phyloP scores from a whole-genome alignment of 2,797 vertebrate genomes.

The Notamacropus eugenii region DNA sequence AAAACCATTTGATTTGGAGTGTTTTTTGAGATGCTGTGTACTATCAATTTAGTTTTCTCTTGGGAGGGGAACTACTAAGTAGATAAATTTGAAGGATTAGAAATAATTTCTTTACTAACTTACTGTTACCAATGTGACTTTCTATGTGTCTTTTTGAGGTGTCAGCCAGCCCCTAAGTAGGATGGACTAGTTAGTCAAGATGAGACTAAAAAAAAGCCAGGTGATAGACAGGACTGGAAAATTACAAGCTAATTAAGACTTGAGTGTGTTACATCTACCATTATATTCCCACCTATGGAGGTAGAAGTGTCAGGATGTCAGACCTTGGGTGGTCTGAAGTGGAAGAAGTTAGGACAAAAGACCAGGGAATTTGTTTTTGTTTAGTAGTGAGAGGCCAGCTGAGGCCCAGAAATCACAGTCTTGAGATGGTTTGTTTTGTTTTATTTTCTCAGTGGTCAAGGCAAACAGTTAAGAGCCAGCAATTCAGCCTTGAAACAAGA shows the following conservation, averaged over 20 bases:
- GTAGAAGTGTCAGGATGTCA: neutral
- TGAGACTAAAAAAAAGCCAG: conserved; percentile 24
- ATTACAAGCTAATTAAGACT: neutral
- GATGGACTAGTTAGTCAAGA: neutral
- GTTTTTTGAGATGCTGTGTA: neutral
- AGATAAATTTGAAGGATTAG: conserved; percentile 15
- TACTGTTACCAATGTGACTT: neutral
- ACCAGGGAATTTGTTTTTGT: neutral
- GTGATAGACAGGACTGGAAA: conserved; percentile 7
- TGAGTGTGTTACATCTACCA: neutral
- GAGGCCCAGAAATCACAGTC: neutral
- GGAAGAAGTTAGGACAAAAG: neutral
- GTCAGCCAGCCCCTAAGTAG: neutral
- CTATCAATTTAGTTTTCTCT: conserved; percentile 25
- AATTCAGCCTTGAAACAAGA: neutral
- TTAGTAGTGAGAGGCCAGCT: neutral
- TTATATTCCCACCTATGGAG: neutral
- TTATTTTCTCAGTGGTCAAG: neutral
- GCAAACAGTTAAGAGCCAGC: neutral
- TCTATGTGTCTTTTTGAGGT: neutral
- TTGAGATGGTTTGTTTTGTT: neutral
- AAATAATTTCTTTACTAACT: neutral
- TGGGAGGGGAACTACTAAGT: conserved; percentile 4
- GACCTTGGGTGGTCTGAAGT: neutral
- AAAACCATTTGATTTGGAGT: too few relatives aligned